A percentile compares a stretch with the other conserved stretches of the same genome.
phyloP scores from a whole-genome alignment of 2,888 invertebrate genomes.

The Luperina nickerlii region DNA sequence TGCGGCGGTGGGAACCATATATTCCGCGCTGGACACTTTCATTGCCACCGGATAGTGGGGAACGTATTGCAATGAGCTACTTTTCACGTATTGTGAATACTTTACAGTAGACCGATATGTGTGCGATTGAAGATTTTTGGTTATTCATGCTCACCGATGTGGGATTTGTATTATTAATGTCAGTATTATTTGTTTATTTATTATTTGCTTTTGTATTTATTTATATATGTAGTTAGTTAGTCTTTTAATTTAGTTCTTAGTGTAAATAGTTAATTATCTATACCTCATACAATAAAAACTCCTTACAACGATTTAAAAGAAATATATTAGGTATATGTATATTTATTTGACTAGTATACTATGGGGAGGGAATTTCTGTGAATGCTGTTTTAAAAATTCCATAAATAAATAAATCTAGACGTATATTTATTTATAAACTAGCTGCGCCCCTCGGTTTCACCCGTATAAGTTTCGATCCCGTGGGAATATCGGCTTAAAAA shows the following conservation, averaged over 20 bases:
- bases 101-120: constrained; percentile 15
- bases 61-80: constrained; percentile 60
- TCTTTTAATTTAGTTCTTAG: too few species aligned
- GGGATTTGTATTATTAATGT: neutral
- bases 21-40: constrained; percentile 58
- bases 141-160: constrained; percentile 14
- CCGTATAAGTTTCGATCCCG: too few species aligned
- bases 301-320: too few species aligned
- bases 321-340: too few species aligned
- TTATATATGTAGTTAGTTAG: too few species aligned
- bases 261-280: too few species aligned
- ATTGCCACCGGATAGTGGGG: constrained; percentile 46
- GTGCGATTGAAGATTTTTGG: neutral
- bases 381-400: neutral
- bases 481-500: too few species aligned
- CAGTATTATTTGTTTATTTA: neutral
- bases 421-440: neutral
- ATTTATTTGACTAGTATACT: too few species aligned
- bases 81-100: constrained; percentile 47
- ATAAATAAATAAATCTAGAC: neutral
- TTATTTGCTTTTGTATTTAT: too few species aligned
- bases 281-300: too few species aligned
- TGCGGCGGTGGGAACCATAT: constrained; percentile 39
- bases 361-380: neutral
- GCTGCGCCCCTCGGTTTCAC: too few species aligned